These are phyloP conservation scores for Tragulus kanchil DNA, from an alignment of 2,113 vertebrate genomes.

Conservation along the genomic window DNA sequence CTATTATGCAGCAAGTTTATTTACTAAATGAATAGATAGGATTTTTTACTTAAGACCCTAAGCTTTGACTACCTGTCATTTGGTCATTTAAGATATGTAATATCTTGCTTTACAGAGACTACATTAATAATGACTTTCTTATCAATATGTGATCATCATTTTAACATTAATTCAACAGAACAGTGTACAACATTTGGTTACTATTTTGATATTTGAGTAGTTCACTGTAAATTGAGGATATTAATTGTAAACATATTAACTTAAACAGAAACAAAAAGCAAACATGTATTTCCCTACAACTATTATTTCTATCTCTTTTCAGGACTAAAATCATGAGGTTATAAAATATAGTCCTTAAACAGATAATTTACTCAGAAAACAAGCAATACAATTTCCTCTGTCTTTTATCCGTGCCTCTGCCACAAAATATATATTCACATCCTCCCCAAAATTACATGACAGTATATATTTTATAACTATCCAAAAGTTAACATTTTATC, in stretches of 20 bases:
- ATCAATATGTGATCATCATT: conserved; percentile 58
- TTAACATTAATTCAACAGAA: conserved; percentile 69
- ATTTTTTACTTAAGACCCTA: conserved; percentile 72
- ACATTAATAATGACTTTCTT: conserved; percentile 43
- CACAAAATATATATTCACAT: background rate
- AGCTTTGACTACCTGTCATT: conserved; percentile 68
- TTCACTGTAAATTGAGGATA: conserved; percentile 37
- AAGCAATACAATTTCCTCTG: background rate
- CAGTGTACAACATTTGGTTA: conserved; percentile 39
- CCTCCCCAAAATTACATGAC: background rate
- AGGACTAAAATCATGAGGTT: background rate
- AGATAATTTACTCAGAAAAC: conserved; percentile 9
- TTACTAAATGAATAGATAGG: conserved; percentile 73
- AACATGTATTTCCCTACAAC: background rate
- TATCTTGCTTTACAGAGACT: background rate
- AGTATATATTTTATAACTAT: background rate
- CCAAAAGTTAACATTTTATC: conserved; percentile 19
- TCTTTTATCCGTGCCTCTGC: background rate
- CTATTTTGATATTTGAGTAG: conserved; percentile 9
- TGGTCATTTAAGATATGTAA: conserved; percentile 45
- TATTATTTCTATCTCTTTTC: conserved; percentile 22
- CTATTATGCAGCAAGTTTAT: conserved; percentile 71
- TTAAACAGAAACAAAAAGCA: conserved; percentile 35
- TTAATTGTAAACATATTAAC: conserved; percentile 30
- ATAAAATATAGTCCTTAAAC: background rate